Evolutionary conservation across 2,113 vertebrate genomes (phyloP), one percentile per base, ranked within the genome.

Genomic region (Cololabis saira): DNA sequence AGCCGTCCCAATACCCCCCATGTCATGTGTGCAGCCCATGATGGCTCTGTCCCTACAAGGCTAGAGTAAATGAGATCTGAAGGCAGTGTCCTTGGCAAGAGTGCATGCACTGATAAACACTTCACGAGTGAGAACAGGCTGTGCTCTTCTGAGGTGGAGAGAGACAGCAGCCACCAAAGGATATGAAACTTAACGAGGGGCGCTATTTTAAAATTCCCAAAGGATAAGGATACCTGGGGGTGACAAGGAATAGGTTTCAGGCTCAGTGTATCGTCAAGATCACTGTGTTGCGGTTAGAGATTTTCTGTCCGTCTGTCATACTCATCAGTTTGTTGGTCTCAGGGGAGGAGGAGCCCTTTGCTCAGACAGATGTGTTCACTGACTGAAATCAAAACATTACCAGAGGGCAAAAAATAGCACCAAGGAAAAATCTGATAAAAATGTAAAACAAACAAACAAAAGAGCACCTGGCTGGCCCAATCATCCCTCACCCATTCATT

Each of bases 51-150:
- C 90, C 86, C 76, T 89, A 89, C 85, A 88, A 82, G 89, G 85
- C 66, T 55, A 83, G 73, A 67, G 75, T 81, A 72, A 71, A 82
- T 76, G 78, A 72, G 60, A 68, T 55, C 74, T 86, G 66, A 55
- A 70, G 70, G 67, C 73, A 67, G 67, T 82, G 87, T 84, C 83
- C 89, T 89, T 92, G 90, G 85, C 78, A 76, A 43, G 65, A 61
- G 56, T 71, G 63, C 56, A 58, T 74, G 73, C 19, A 51, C 45
- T 40, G 82, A 79, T 71, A 84, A 88, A 85, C 75, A 78, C 59
- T 52, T 60, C 37, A 49, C 12, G 62, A 70, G 67, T 24, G 60
- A 76, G 85, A 69, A 89, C 89, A 86, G 56, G 19, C 67, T 81
- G 83, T 87, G 59, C 83, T 85, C 58, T 59, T 53, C 52, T 19